phyloP scores from a whole-genome alignment of 2,113 vertebrate genomes.

The Hippotragus niger region DNA sequence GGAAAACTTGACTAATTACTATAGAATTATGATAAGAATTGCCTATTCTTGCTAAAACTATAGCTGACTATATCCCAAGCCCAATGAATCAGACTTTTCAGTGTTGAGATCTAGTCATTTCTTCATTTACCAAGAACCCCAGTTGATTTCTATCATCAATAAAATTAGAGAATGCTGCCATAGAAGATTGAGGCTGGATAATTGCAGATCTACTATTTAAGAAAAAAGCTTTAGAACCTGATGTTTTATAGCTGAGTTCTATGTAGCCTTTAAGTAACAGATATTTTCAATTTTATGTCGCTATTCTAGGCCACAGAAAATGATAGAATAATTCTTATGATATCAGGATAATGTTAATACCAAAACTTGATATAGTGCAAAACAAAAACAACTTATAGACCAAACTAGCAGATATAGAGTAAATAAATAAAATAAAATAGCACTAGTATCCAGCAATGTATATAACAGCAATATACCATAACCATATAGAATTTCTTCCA shows the following conservation, averaged over 20 bases:
- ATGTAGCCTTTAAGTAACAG: not conserved
- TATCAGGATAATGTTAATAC: not conserved
- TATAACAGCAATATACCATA: not conserved
- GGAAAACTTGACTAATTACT: not conserved
- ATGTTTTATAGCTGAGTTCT: not conserved
- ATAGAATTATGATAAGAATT: not conserved
- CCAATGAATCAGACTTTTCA: not conserved
- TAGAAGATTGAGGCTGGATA: not conserved
- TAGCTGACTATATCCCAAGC: not conserved
- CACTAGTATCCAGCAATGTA: not conserved
- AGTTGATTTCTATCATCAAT: not conserved
- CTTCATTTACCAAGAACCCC: not conserved
- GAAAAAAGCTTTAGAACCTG: not conserved
- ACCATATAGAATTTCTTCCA: not conserved
- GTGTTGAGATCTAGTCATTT: not conserved
- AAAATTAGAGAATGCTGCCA: not conserved
- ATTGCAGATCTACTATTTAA: not conserved
- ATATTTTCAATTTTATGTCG: not conserved
- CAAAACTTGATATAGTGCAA: not conserved
- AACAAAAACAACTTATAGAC: not conserved
- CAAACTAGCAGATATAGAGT: not conserved
- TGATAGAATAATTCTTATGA: not conserved
- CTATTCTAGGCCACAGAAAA: not conserved
- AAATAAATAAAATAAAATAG: not conserved
- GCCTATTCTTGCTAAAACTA: not conserved